Evolutionary conservation across 1,140 invertebrate genomes (phyloP).

Genomic region (Drosophila micromelanica): DNA sequence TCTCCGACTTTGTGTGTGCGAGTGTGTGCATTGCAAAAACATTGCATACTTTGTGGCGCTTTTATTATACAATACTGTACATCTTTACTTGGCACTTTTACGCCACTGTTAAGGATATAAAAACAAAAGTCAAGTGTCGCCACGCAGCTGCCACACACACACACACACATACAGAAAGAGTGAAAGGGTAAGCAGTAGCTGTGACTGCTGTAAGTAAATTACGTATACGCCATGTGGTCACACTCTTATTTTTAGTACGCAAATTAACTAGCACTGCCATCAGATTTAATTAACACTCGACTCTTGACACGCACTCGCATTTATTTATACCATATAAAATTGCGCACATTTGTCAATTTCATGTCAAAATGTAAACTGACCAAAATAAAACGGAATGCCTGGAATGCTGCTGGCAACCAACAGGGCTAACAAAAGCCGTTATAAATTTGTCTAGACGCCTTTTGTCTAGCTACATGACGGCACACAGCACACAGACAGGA

Average conservation of each 20-base stretch:
- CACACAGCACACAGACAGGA: slow-evolving; percentile 5
- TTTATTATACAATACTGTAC: slow-evolving; percentile 69
- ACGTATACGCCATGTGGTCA: slow-evolving; percentile 71
- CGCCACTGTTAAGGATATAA: slow-evolving; percentile 72
- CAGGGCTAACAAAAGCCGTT: slow-evolving; percentile 50
- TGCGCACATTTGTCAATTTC: slow-evolving; percentile 65
- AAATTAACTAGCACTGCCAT: slow-evolving; percentile 63
- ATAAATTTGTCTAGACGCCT: slow-evolving; percentile 77
- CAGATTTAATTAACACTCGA: slow-evolving; percentile 74
- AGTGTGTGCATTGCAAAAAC: slow-evolving; percentile 32
- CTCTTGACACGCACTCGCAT: slow-evolving; percentile 27
- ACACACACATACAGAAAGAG: neutral
- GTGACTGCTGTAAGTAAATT: slow-evolving; percentile 60
- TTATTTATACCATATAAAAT: slow-evolving; percentile 19
- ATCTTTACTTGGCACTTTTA: slow-evolving; percentile 74
- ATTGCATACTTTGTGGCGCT: slow-evolving; percentile 76
- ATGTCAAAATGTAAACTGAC: slow-evolving; percentile 65
- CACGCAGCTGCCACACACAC: slow-evolving; percentile 34
- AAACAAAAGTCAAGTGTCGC: slow-evolving; percentile 78
- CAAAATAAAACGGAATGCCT: slow-evolving; percentile 48
- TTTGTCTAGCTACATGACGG: slow-evolving; percentile 66
- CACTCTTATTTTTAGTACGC: slow-evolving; percentile 26
- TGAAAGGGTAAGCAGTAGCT: too few relatives aligned
- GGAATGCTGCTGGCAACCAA: slow-evolving; percentile 46
- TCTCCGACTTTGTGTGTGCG: slow-evolving; percentile 24